phyloP scores from a whole-genome alignment of 2,797 vertebrate species.

The Oreortyx pictus region DNA sequence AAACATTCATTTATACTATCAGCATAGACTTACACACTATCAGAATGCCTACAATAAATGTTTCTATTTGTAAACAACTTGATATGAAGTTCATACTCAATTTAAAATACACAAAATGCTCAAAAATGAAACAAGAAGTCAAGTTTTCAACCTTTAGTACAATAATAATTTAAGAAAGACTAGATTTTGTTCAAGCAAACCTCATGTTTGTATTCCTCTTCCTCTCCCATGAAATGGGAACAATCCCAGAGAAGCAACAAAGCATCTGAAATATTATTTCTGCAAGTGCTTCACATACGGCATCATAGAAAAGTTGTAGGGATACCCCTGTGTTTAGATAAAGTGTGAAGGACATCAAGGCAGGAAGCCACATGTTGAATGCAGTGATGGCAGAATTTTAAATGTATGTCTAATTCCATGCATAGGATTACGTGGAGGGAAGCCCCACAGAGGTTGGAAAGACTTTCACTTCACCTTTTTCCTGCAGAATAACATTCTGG shows the following conservation, averaged over 20 bases:
- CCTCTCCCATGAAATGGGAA: not conserved
- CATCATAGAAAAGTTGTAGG: not conserved
- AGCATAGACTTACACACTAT: not conserved
- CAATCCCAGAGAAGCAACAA: not conserved
- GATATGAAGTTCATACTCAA: not conserved
- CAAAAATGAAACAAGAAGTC: not conserved
- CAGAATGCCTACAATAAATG: not conserved
- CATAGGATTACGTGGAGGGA: not conserved
- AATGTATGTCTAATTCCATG: not conserved
- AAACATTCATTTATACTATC: not conserved
- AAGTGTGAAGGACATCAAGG: not conserved
- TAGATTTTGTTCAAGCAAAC: not conserved
- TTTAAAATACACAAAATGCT: not conserved
- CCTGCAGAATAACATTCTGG: not conserved
- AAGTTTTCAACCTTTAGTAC: not conserved
- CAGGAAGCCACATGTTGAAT: not conserved
- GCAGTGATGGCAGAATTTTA: not conserved
- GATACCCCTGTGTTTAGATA: not conserved
- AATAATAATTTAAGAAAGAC: not conserved
- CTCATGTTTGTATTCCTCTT: not conserved
- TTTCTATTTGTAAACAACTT: not conserved
- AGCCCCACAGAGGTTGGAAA: not conserved
- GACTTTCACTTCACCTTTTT: not conserved
- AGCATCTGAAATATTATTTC: not conserved
- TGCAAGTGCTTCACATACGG: not conserved